These are phyloP conservation scores for Caenorhabditis tropicalis DNA, from an alignment of 1,140 invertebrate genomes.

Conservation along the genomic window DNA sequence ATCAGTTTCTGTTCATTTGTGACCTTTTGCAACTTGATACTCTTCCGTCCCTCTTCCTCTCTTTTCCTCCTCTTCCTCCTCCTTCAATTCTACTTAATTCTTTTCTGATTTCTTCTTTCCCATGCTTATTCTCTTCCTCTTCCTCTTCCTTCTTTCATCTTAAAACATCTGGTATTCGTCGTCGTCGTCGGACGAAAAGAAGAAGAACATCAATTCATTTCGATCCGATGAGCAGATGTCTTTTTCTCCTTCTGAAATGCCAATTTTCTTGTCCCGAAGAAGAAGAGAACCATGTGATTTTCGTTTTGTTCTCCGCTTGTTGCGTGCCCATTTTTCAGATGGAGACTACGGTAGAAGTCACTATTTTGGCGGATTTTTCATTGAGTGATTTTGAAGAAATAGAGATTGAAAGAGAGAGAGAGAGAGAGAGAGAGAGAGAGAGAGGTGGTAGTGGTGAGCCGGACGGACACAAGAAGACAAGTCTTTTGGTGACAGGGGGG, in stretches of 20 bases:
- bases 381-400: too few relatives aligned
- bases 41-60: neutral
- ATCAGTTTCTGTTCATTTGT: too few relatives aligned
- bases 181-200: neutral
- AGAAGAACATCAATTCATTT: neutral
- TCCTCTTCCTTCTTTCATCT: neutral
- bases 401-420: too few relatives aligned
- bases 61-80: neutral
- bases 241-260: neutral
- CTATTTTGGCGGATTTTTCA: too few relatives aligned
- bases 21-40: neutral
- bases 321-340: neutral
- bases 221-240: conserved; percentile 26
- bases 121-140: neutral
- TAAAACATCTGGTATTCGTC: conserved; percentile 4
- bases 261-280: neutral
- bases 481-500: neutral
- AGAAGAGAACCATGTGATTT: neutral
- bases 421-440: too few relatives aligned
- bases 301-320: neutral
- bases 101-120: neutral
- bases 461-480: neutral
- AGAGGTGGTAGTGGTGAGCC: neutral
- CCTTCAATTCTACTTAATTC: neutral
- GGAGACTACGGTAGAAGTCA: neutral